A percentile compares a stretch with the other conserved stretches of the same genome.
Evolutionary conservation across 1,140 invertebrate genomes (phyloP).

Genomic region (Brachionus paranguensis): DNA sequence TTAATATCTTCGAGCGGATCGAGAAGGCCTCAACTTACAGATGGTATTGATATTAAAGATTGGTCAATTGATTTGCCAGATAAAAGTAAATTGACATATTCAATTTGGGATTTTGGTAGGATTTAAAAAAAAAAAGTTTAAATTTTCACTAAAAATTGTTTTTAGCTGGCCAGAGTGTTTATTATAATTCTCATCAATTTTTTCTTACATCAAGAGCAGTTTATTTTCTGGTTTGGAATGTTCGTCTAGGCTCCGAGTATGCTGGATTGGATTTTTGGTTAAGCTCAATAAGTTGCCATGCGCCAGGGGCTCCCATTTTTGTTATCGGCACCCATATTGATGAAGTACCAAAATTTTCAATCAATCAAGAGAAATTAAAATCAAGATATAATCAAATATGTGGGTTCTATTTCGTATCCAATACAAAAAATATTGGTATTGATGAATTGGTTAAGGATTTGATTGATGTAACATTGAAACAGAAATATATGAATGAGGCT

Average conservation of each 20-base stretch:
- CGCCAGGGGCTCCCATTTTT: slow-evolving; percentile 51
- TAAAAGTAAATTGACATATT: slow-evolving; percentile 42
- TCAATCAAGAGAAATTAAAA: slow-evolving; percentile 46
- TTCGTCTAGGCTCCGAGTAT: slow-evolving; percentile 51
- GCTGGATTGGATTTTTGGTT: slow-evolving; percentile 55
- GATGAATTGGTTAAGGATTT: slow-evolving; percentile 12
- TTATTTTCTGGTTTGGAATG: slow-evolving; percentile 53
- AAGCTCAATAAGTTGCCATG: slow-evolving; percentile 53
- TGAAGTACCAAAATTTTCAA: slow-evolving; percentile 48
- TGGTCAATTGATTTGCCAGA: slow-evolving; percentile 44
- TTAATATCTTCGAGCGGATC: neutral
- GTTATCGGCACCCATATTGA: slow-evolving; percentile 53
- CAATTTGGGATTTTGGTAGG: slow-evolving; percentile 48
- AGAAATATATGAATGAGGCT: slow-evolving; percentile 45
- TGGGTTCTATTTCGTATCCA: slow-evolving; percentile 50
- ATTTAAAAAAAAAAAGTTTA: neutral
- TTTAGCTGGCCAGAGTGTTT: slow-evolving; percentile 54
- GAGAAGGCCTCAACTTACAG: slow-evolving; percentile 45
- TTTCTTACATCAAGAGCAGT: slow-evolving; percentile 53
- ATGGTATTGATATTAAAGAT: slow-evolving; percentile 51
- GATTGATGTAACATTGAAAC: slow-evolving; percentile 2
- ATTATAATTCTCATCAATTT: slow-evolving; percentile 56
- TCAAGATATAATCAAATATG: slow-evolving; percentile 48
- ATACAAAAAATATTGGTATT: slow-evolving; percentile 47
- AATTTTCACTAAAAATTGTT: neutral